Base-by-base conservation (phyloP, 2,113 vertebrate genomes). In the Pangasianodon hypophthalmus region DNA sequence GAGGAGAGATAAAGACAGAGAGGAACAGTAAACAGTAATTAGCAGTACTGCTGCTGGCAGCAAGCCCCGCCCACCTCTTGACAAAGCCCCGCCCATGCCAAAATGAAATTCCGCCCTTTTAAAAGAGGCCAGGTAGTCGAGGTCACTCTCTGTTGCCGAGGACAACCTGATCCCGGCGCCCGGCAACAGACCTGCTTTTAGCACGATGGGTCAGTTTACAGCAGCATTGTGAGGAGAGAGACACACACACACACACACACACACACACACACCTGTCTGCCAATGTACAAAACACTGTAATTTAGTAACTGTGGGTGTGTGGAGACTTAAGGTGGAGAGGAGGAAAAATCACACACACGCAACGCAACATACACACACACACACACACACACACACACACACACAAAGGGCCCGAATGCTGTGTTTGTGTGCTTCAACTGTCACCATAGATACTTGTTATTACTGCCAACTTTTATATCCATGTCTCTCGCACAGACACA, bases 171-270 rank as follows among this genome's bases (percentile, higher is more conserved):
- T 93, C 94, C 46, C 54, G 21, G 56, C 90, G 46, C 92, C 93
- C 52, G 77, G 93, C 71, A 92, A 95, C 94, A 92, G 93, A 94
- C 94, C 94, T 92, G 94, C 94, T 94, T 92, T 91, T 94, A 94
- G 94, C 93, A 87, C 92, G 88, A 91, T 88, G 67, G 71, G 92
- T 94, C 91, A 91, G 92, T 93, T 95, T 93, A 92, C 91, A 90
- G 11, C 77, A 46, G 89, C 88, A 92, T 89, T 92, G 91, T 94
- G 90, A 93, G 91, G 79, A 93, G 86, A 37, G 64, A 91, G 71
- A 58, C 67, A 87, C 82, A 80, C 85, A 77, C 69, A 89, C 71
- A 85, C 83, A 81, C 83, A 73, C 79, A 82, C n/a, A 85, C 83
- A 73, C 62, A 89, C 60, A 86, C 84, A 83, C 77, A 67, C 80